These are phyloP conservation scores for Chlorocebus sabaeus DNA, from an alignment of 2,113 vertebrate genomes.

Conservation along the genomic window DNA sequence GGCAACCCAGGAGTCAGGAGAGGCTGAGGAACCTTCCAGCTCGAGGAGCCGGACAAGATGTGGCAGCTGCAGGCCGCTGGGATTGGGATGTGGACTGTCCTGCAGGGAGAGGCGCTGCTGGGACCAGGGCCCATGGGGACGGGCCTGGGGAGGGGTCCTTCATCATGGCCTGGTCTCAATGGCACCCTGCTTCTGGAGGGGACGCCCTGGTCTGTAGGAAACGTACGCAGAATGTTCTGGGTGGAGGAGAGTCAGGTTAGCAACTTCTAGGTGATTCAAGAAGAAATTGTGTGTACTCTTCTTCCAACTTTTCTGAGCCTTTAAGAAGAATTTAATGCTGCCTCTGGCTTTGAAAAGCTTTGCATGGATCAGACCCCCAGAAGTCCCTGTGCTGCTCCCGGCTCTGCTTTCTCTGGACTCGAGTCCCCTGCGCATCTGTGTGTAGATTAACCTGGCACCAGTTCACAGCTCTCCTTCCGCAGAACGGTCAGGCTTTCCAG, in stretches of 20 bases:
- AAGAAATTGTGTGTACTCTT: rapidly evolving
- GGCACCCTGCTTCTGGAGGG: not conserved
- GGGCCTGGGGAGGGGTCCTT: too few species aligned
- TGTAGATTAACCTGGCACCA: rapidly evolving
- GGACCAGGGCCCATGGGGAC: too few species aligned
- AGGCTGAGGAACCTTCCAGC: not conserved
- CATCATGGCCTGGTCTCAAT: not conserved
- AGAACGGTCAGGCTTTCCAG: not conserved
- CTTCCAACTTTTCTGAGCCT: not conserved
- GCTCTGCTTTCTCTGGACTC: not conserved
- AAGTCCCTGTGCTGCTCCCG: not conserved
- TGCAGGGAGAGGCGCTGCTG: too few species aligned
- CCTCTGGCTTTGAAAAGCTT: not conserved
- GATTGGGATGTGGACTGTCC: not conserved
- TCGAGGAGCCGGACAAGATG: rapidly evolving
- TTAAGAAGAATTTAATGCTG: not conserved
- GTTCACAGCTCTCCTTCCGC: not conserved
- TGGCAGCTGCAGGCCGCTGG: rapidly evolving
- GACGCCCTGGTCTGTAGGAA: not conserved
- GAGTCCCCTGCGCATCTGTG: rapidly evolving
- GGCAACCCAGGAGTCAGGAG: not conserved
- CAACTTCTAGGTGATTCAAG: not conserved
- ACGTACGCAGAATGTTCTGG: rapidly evolving
- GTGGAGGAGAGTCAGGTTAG: not conserved
- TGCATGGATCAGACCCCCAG: not conserved